Conservation (phyloP, 2,888 invertebrate genomes). For the Tenthredo distinguenda region DNA sequence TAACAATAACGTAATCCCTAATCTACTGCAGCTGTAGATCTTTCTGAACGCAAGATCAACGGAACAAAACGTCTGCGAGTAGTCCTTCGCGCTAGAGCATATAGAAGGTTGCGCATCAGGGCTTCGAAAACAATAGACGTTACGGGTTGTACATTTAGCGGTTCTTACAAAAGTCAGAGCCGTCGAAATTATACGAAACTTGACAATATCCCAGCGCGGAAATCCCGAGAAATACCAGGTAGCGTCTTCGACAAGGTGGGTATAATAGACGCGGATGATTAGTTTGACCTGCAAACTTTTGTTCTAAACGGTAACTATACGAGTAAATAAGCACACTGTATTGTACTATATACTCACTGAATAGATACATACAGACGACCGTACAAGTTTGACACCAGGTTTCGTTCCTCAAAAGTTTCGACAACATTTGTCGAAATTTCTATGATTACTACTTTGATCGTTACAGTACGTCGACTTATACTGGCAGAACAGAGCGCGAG, state of each 20-base stretch:
- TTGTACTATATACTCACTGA: slow-evolving; percentile 18
- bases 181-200: slow-evolving; percentile 32
- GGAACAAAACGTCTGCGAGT: neutral
- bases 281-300: slow-evolving; percentile 23
- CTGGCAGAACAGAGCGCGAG: slow-evolving; percentile 2
- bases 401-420: slow-evolving; percentile 1
- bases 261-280: slow-evolving; percentile 33
- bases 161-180: slow-evolving; percentile 33
- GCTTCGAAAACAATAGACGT: slow-evolving; percentile 20
- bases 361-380: neutral
- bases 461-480: neutral
- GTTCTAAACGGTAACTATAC: slow-evolving; percentile 32
- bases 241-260: slow-evolving; percentile 22
- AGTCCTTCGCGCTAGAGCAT: slow-evolving; percentile 9
- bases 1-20: slow-evolving; percentile 34
- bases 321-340: slow-evolving; percentile 9
- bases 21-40: slow-evolving; percentile 1
- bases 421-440: neutral
- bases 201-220: slow-evolving; percentile 9
- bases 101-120: slow-evolving; percentile 1
- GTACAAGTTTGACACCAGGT: neutral
- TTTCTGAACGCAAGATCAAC: neutral
- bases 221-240: slow-evolving; percentile 43
- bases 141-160: neutral
- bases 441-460: slow-evolving; percentile 16